phyloP scores from a whole-genome alignment of 2,797 vertebrate genomes.

The Danio choprae region DNA sequence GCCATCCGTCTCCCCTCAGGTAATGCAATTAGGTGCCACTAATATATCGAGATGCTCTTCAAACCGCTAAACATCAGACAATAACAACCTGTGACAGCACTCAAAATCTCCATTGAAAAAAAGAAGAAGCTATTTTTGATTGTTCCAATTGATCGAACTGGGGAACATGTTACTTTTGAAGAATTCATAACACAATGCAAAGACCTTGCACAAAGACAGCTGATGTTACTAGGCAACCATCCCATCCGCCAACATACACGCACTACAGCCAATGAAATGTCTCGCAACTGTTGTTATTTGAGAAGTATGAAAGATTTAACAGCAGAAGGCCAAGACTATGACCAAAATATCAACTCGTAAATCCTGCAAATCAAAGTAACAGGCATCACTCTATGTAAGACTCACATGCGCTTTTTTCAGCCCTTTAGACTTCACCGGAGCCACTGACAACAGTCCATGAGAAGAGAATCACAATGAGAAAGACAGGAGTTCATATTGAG shows the following conservation, averaged over 20 bases:
- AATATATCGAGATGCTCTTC: constrained; percentile 86
- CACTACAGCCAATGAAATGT: constrained; percentile 47
- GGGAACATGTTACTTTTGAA: constrained; percentile 61
- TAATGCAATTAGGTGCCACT: constrained; percentile 88
- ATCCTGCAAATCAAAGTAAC: constrained; percentile 41
- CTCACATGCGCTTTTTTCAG: constrained; percentile 28
- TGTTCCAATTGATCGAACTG: constrained; percentile 72
- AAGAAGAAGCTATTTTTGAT: constrained; percentile 68
- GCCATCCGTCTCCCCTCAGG: constrained; percentile 86
- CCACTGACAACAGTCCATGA: constrained; percentile 48
- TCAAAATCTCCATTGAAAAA: constrained; percentile 53
- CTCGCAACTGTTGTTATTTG: constrained; percentile 39
- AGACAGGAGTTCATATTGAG: constrained; percentile 53
- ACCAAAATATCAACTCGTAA: constrained; percentile 9
- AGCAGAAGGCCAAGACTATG: neutral
- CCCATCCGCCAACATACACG: constrained; percentile 41
- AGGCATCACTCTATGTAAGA: constrained; percentile 38
- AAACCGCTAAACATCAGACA: constrained; percentile 81
- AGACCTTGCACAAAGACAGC: constrained; percentile 48
- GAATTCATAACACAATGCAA: constrained; percentile 68
- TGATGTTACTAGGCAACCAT: constrained; percentile 59
- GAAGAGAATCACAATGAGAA: constrained; percentile 54
- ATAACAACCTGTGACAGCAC: constrained; percentile 84
- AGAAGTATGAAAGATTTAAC: constrained; percentile 26
- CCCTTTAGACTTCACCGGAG: constrained; percentile 30